These are phyloP conservation scores for Dolomedes plantarius DNA, from an alignment of 2,888 invertebrate genomes.

Conservation along the genomic window DNA sequence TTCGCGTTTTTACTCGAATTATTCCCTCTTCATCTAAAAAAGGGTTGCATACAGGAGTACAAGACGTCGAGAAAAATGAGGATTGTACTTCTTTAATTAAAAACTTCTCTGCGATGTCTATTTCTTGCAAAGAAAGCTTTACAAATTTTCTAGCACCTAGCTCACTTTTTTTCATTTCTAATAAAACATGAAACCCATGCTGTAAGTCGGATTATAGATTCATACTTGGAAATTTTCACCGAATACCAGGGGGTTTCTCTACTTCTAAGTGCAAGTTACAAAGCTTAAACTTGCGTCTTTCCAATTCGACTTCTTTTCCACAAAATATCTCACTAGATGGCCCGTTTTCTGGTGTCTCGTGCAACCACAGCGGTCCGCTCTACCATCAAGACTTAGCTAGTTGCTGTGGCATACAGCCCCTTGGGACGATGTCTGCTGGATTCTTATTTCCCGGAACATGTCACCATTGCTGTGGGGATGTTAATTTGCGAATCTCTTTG, in stretches of 20 bases:
- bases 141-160: too few species aligned
- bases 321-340: background rate
- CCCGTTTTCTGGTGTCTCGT: background rate
- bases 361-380: background rate
- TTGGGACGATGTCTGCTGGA: too few species aligned
- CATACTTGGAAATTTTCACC: conserved; percentile 4
- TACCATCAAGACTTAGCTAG: background rate
- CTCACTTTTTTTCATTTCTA: background rate
- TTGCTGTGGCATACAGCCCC: background rate
- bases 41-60: background rate
- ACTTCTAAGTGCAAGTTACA: background rate
- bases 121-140: background rate
- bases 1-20: conserved; percentile 15
- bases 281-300: conserved; percentile 1
- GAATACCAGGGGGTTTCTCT: background rate
- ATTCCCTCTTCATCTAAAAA: conserved; percentile 1
- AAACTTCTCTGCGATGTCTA: background rate
- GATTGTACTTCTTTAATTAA: background rate
- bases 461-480: background rate
- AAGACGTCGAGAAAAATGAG: background rate
- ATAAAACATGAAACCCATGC: background rate
- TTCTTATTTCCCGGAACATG: too few species aligned
- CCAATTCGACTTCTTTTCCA: background rate
- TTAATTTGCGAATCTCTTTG: background rate
- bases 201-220: background rate